Evolutionary conservation across 53 echinoderm and acorn worm species (phyloP).

Genomic region (Luidia sarsii): DNA sequence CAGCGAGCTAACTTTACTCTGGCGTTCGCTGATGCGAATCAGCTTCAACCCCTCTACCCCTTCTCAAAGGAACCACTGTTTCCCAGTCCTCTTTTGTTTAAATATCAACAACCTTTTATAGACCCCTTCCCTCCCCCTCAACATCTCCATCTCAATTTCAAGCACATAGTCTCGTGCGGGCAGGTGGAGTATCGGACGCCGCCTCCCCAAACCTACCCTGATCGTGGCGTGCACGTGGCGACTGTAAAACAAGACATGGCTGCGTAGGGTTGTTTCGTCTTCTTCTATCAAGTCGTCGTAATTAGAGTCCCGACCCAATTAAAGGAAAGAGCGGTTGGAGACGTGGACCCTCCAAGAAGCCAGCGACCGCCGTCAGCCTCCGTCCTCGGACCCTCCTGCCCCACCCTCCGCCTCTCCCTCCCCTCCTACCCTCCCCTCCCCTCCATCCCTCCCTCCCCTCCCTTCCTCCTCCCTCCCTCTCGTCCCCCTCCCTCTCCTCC

Average conservation of each 20-base stretch:
- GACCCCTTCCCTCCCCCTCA: background rate
- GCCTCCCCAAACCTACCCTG: background rate
- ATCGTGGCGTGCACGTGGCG: conserved; percentile 21
- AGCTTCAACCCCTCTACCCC: no score
- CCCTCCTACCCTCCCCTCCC: background rate
- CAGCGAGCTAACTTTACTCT: no score
- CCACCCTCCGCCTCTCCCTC: background rate
- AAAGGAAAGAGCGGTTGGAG: conserved; percentile 46
- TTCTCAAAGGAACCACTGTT: no score
- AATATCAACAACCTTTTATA: no score
- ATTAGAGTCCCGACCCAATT: conserved; percentile 54
- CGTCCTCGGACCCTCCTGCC: background rate
- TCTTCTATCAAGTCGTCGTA: conserved; percentile 47
- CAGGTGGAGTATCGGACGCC: no score
- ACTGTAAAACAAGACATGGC: conserved; percentile 22
- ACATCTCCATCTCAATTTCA: background rate
- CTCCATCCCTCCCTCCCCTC: no score
- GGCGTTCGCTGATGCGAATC: no score
- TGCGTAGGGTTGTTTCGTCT: no score
- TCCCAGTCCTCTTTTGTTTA: no score
- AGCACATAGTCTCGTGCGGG: background rate
- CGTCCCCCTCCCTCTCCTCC: background rate
- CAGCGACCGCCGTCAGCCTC: background rate
- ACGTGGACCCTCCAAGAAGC: background rate
- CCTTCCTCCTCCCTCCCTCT: no score